Evolutionary conservation across 1,140 invertebrate species (phyloP).

Genomic region (Spodoptera litura): DNA sequence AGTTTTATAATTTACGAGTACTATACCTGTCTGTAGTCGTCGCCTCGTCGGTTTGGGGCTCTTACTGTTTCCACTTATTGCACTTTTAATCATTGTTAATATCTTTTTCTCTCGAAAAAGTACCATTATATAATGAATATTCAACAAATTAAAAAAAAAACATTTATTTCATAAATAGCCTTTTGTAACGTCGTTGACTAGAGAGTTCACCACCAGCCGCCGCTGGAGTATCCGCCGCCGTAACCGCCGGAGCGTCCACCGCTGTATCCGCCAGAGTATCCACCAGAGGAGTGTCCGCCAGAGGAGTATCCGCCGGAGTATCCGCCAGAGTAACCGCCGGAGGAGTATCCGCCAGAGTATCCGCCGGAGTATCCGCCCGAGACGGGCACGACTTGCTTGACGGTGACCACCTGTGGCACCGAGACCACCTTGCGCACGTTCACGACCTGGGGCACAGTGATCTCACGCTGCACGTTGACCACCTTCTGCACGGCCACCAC

Average conservation of each 20-base stretch:
- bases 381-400: constrained; percentile 66
- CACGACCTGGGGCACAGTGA: constrained; percentile 65
- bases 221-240: constrained; percentile 51
- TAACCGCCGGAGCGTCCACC: constrained; percentile 30
- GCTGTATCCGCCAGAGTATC: constrained; percentile 33
- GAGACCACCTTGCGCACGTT: constrained; percentile 65
- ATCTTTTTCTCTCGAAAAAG: too few species aligned
- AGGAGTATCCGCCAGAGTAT: not conserved
- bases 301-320: constrained; percentile 8
- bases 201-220: constrained; percentile 61
- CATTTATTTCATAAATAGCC: constrained; percentile 21
- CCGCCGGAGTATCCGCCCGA: constrained; percentile 48
- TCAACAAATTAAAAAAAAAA: not conserved
- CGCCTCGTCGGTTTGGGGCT: too few species aligned
- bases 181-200: constrained; percentile 34
- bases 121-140: too few species aligned
- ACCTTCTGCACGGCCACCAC: constrained; percentile 65
- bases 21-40: too few species aligned
- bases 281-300: not conserved
- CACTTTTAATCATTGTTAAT: too few species aligned
- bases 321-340: constrained; percentile 45
- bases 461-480: constrained; percentile 62
- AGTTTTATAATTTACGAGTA: too few species aligned
- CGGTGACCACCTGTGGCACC: constrained; percentile 68
- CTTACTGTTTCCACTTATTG: too few species aligned